Evolutionary conservation across 2,888 invertebrate genomes (phyloP).

Genomic region (Steinernema carpocapsae): DNA sequence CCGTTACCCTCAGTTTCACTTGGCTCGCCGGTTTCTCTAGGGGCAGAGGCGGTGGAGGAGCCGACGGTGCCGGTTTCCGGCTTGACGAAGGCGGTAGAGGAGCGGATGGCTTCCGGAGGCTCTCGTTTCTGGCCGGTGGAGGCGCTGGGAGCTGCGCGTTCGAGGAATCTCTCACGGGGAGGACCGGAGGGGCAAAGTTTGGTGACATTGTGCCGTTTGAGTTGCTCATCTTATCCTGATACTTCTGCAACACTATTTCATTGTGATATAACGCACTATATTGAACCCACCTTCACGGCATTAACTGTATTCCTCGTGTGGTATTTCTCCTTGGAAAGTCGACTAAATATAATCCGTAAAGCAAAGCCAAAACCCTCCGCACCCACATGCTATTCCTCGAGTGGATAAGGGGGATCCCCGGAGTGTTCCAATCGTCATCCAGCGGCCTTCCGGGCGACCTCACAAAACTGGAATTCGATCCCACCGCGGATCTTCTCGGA

Average conservation of each 20-base stretch:
- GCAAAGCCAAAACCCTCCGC: not conserved
- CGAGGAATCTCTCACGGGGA: not conserved
- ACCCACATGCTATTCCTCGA: conserved; percentile 26
- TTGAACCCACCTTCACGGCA: conserved; percentile 3
- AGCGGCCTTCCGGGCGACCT: not conserved
- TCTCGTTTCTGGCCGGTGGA: conserved; percentile 5
- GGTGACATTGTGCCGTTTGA: not conserved
- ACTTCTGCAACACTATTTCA: not conserved
- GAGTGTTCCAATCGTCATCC: not conserved
- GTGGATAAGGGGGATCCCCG: conserved; percentile 19
- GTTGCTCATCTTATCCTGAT: not conserved
- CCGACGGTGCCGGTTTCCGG: not conserved
- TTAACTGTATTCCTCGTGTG: conserved; percentile 23
- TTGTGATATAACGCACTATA: too few relatives aligned
- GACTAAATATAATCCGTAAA: not conserved
- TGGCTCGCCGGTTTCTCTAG: not conserved
- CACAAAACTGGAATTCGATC: not conserved
- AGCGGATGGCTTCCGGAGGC: not conserved
- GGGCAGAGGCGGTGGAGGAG: not conserved
- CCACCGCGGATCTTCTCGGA: not conserved
- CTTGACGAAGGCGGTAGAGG: not conserved
- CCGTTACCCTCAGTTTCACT: not conserved
- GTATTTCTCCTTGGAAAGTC: conserved; percentile 20
- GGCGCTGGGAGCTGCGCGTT: not conserved
- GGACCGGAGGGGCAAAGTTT: not conserved